Percentiles rank a stretch among this genome's conserved stretches.
phyloP scores from a whole-genome alignment of 2,797 vertebrate species.

The Carcharodon carcharias region DNA sequence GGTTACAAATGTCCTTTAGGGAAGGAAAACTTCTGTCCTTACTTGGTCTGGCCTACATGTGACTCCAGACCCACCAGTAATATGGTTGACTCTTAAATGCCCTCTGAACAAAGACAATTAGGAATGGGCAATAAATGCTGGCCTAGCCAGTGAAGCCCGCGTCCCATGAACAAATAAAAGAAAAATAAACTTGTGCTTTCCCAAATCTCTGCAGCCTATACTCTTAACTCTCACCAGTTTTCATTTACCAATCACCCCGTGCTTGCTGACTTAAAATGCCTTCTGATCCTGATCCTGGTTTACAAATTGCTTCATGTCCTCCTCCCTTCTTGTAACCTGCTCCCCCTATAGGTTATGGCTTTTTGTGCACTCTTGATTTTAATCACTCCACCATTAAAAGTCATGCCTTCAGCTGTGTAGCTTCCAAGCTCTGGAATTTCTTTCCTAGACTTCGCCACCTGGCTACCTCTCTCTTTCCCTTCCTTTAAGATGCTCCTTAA shows the following conservation, averaged over 20 bases:
- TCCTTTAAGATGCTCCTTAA: not conserved
- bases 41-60: too few relatives aligned
- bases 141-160: too few relatives aligned
- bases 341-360: not conserved
- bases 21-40: too few relatives aligned
- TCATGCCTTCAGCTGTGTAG: not conserved
- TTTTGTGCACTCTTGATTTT: not conserved
- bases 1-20: too few relatives aligned
- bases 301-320: not conserved
- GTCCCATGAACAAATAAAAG: too few relatives aligned
- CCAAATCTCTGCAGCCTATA: not conserved
- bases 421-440: not conserved
- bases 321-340: not conserved
- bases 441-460: not conserved
- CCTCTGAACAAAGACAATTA: too few relatives aligned
- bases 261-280: not conserved
- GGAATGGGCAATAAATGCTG: too few relatives aligned
- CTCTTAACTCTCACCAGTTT: not conserved
- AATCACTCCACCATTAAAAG: not conserved
- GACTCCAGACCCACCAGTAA: too few relatives aligned
- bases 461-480: too few relatives aligned
- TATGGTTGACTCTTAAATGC: too few relatives aligned
- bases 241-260: not conserved
- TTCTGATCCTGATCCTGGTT: not conserved
- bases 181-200: not conserved